Evolutionary conservation across 2,113 vertebrate genomes (phyloP), one percentile per base, ranked within the genome.

Genomic region (Phyllostomus discolor): DNA sequence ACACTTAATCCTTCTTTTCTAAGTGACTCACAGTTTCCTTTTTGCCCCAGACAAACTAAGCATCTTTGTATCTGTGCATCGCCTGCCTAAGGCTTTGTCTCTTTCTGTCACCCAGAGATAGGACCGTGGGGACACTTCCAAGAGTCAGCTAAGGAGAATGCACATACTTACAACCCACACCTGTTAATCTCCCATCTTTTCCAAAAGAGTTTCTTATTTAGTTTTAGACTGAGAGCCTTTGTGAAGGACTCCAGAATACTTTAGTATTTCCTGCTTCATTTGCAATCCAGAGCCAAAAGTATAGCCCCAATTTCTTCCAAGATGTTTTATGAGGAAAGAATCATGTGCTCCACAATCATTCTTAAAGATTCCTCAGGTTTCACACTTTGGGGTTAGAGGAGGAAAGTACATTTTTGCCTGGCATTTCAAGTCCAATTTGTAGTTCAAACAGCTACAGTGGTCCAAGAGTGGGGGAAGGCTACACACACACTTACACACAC

Each of bases 141-240:
- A 10, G 64, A 97, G 85, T 92, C 96, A 97, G 52, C 26, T 96
- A 69, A 96, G 52, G 79, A 70, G 95, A 98, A 94, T 5, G 22
- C 76, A 62, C 22, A 67, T 26, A 75, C 31, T 33, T 91, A 84
- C 35, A 94, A 14, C 75, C 82, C 97, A 97, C 97, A 98, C 98
- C 97, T 98, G 97, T 88, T 98, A 91, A 93, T 88, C 72, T 41
- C 35, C 46, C 38, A 48, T 91, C 59, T 91, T 96, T 95, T 97
- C 86, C 72, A 57, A 31, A 85, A 84, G 62, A 15, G 48, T 81
- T 87, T 82, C 83, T 96, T 80, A 80, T 59, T 73, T 38, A 84
- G 31, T 41, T 79, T 69, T 59, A 75, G 31, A 94, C 80, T 96
- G 24, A 95, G 97, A 88, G 80, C 52, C 83, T 96, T 97, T 95